These are phyloP conservation scores for Trichonephila clavata DNA, from an alignment of 1,140 invertebrate species.

Conservation along the genomic window DNA sequence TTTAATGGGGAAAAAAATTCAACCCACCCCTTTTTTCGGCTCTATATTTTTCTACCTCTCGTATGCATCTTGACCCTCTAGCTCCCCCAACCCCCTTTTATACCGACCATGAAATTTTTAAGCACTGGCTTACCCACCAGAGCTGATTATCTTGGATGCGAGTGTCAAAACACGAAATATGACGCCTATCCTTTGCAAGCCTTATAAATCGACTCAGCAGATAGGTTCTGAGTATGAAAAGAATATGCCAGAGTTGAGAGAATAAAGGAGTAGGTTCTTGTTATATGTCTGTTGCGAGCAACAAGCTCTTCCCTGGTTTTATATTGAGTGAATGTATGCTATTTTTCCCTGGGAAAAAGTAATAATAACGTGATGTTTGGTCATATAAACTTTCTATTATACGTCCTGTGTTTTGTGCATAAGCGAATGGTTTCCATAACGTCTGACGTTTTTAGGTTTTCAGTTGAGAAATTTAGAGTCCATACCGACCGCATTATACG, in stretches of 20 bases:
- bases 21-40: constrained; percentile 30
- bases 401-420: background rate
- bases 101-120: constrained; percentile 62
- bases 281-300: background rate
- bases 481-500: background rate
- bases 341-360: background rate
- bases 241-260: background rate
- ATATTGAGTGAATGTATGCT: background rate
- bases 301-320: background rate
- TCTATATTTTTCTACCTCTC: constrained; percentile 43
- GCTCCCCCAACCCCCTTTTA: constrained; percentile 15
- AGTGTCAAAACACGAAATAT: constrained; percentile 61
- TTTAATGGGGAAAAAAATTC: constrained; percentile 58
- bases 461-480: background rate
- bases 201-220: constrained; percentile 47
- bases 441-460: background rate
- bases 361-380: background rate
- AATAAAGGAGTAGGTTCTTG: background rate
- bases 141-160: constrained; percentile 35
- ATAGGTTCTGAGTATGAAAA: background rate
- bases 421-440: background rate
- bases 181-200: background rate
- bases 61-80: constrained; percentile 10
- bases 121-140: background rate
- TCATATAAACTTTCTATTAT: background rate